A percentile compares a stretch with the other conserved stretches of the same genome.
phyloP scores from a whole-genome alignment of 2,888 invertebrate species.

The Kuschelorhynchus macadamiae region DNA sequence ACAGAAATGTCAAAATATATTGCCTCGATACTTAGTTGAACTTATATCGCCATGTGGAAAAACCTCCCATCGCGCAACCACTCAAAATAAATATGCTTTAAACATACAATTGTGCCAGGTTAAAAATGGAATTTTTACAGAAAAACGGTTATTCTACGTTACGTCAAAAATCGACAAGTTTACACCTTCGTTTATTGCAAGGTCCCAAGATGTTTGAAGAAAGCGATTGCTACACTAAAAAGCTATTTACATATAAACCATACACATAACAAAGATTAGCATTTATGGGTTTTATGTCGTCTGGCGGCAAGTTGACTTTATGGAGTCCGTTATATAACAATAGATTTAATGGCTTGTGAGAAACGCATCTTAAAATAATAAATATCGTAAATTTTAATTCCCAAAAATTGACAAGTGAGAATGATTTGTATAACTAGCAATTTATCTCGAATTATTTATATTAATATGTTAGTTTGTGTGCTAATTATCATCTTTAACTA shows the following conservation, averaged over 20 bases:
- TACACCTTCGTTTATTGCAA: slow-evolving; percentile 29
- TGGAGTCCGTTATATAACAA: slow-evolving; percentile 2
- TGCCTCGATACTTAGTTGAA: no score
- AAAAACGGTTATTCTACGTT: slow-evolving; percentile 5
- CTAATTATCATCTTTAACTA: no score
- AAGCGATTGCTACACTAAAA: slow-evolving; percentile 35
- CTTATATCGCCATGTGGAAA: no score
- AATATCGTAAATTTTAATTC: no score
- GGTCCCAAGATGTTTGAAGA: slow-evolving; percentile 25
- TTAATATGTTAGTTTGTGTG: no score
- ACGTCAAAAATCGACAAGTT: slow-evolving; percentile 24
- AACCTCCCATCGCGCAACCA: no score
- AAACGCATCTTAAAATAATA: neutral
- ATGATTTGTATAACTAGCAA: no score
- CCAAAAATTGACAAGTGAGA: no score
- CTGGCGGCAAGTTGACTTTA: slow-evolving; percentile 12
- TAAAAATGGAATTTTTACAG: neutral
- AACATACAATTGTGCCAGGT: no score
- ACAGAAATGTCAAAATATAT: no score
- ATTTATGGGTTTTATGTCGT: slow-evolving; percentile 12
- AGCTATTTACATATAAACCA: slow-evolving; percentile 28
- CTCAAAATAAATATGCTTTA: no score
- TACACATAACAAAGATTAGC: slow-evolving; percentile 29
- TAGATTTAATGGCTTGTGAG: neutral
- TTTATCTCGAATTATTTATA: no score